Percentiles rank a stretch among this genome's conserved stretches.
Evolutionary conservation across 1,140 invertebrate genomes (phyloP).

Genomic region (Homarus americanus): DNA sequence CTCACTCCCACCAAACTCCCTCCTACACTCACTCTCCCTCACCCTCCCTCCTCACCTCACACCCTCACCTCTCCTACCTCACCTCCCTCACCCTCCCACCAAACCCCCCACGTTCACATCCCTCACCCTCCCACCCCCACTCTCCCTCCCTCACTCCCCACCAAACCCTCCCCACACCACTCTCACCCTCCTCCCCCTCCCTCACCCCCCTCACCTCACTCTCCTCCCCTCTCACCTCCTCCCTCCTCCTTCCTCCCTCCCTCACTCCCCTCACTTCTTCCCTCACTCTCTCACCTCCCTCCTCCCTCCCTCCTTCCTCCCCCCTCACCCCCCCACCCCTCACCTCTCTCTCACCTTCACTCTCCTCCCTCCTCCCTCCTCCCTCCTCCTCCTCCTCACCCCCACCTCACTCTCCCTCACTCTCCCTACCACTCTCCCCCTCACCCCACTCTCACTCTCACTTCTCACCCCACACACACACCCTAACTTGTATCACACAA

Average conservation of each 20-base stretch:
- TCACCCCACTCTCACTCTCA: neutral
- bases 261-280: too few species aligned
- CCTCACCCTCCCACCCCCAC: neutral
- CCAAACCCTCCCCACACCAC: too few species aligned
- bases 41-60: too few species aligned
- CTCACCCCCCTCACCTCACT: neutral
- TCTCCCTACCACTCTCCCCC: neutral
- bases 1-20: neutral
- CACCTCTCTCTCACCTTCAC: neutral
- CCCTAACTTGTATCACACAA: conserved; percentile 60
- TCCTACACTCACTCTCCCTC: neutral
- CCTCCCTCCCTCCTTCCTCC: neutral
- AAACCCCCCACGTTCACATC: too few species aligned
- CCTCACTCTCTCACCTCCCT: neutral
- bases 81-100: neutral
- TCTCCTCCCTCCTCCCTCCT: too few species aligned
- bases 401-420: neutral
- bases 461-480: neutral
- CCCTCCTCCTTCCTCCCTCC: neutral
- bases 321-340: neutral
- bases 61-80: neutral
- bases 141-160: too few species aligned
- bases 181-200: neutral
- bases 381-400: neutral
- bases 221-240: conserved; percentile 2